These are phyloP conservation scores for Eulemur coronatus DNA, from an alignment of 2,797 vertebrate genomes.

Conservation along the genomic window DNA sequence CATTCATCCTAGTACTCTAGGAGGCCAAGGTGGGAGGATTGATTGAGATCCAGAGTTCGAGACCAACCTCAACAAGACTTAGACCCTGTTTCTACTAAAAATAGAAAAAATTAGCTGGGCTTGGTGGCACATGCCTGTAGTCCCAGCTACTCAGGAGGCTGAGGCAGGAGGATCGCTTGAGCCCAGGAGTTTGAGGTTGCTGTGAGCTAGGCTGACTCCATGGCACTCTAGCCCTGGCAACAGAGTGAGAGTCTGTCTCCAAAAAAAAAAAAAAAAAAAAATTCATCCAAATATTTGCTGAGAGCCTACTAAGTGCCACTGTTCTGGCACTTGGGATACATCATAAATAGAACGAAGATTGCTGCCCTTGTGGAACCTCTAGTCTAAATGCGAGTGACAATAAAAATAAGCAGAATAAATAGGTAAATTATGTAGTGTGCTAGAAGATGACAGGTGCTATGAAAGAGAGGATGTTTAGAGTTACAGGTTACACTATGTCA, in stretches of 20 bases:
- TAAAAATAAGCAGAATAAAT: background rate
- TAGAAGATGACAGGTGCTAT: background rate
- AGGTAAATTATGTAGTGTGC: background rate
- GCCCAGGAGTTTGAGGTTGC: too few species aligned
- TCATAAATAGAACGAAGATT: background rate
- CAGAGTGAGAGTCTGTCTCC: too few species aligned
- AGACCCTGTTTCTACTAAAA: too few species aligned
- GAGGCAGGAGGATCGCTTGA: too few species aligned
- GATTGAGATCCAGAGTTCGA: too few species aligned
- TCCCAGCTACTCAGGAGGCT: too few species aligned
- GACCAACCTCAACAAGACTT: too few species aligned
- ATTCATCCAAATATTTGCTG: background rate
- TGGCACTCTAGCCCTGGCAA: too few species aligned
- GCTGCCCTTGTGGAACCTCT: background rate
- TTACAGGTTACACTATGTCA: background rate
- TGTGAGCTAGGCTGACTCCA: too few species aligned
- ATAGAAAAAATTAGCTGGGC: too few species aligned
- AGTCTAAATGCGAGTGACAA: background rate
- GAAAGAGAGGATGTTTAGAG: background rate
- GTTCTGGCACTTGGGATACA: background rate
- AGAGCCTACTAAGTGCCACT: background rate
- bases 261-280: background rate
- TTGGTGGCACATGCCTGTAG: too few species aligned
- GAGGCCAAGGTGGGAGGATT: too few species aligned
- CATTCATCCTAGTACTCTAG: background rate